Conservation (phyloP, 2,797 vertebrate genomes). For the Mormyrops attenuatus region DNA sequence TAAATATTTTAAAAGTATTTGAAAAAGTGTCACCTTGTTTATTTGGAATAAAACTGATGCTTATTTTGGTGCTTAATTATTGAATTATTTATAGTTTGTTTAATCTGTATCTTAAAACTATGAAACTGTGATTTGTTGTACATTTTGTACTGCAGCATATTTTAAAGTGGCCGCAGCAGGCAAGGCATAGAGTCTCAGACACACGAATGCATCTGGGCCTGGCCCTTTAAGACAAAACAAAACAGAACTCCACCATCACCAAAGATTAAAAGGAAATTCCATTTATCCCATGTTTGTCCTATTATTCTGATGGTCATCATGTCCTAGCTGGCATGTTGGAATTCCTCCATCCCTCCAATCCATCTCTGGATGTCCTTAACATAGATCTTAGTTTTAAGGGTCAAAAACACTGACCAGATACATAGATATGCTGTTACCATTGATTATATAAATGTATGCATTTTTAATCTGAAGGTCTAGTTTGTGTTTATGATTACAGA, state of each 20-base stretch:
- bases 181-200: neutral
- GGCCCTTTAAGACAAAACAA: neutral
- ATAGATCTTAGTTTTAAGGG: neutral
- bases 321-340: neutral
- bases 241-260: neutral
- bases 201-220: neutral
- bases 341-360: neutral
- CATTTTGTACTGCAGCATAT: neutral
- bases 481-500: neutral
- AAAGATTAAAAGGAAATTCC: neutral
- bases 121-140: neutral
- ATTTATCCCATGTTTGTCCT: neutral
- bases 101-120: neutral
- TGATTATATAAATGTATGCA: neutral
- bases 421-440: neutral
- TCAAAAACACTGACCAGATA: neutral
- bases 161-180: neutral
- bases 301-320: neutral
- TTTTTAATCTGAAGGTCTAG: neutral
- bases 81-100: neutral
- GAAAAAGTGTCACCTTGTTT: neutral
- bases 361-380: neutral
- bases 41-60: neutral
- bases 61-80: neutral
- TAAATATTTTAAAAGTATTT: neutral